Percentiles rank a stretch among this genome's conserved stretches.
phyloP scores from a whole-genome alignment of 2,888 invertebrate species.

The Drosophila borborema region DNA sequence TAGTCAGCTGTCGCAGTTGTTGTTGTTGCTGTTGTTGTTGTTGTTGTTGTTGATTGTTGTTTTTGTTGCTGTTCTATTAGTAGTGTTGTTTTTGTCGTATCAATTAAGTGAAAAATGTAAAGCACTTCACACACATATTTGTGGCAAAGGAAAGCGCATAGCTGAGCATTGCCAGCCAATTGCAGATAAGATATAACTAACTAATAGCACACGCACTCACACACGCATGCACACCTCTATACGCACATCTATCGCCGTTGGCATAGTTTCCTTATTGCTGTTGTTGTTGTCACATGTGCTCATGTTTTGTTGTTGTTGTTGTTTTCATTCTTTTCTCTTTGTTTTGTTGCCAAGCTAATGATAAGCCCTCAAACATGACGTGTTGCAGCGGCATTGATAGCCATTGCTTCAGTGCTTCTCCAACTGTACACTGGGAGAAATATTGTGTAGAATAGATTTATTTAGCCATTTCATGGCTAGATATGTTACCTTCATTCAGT shows the following conservation, averaged over 20 bases:
- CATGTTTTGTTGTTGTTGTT: slow-evolving; percentile 37
- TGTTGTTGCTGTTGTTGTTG: slow-evolving; percentile 4
- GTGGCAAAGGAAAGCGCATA: slow-evolving; percentile 47
- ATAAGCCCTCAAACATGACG: slow-evolving; percentile 65
- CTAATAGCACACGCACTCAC: slow-evolving; percentile 32
- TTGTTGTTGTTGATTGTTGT: slow-evolving; percentile 11
- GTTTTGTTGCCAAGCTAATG: slow-evolving; percentile 70
- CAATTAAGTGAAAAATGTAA: slow-evolving; percentile 66
- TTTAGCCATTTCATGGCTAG: neutral
- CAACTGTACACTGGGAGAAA: slow-evolving; percentile 40
- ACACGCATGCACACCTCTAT: neutral
- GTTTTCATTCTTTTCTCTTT: slow-evolving; percentile 3
- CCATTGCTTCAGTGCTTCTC: slow-evolving; percentile 25
- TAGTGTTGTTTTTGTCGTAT: slow-evolving; percentile 35
- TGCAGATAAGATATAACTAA: slow-evolving; percentile 69
- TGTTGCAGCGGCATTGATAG: slow-evolving; percentile 50
- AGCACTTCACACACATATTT: slow-evolving; percentile 38
- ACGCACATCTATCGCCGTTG: slow-evolving; percentile 35
- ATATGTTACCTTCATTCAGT: neutral
- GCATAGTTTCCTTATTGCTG: slow-evolving; percentile 62
- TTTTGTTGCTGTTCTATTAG: slow-evolving; percentile 12
- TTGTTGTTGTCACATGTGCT: slow-evolving; percentile 30
- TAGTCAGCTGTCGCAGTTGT: slow-evolving; percentile 32
- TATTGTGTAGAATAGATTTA: neutral
- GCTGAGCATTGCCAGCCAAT: slow-evolving; percentile 57